Evolutionary conservation across 2,888 invertebrate genomes (phyloP).

Genomic region (Xanthorhoe designata): DNA sequence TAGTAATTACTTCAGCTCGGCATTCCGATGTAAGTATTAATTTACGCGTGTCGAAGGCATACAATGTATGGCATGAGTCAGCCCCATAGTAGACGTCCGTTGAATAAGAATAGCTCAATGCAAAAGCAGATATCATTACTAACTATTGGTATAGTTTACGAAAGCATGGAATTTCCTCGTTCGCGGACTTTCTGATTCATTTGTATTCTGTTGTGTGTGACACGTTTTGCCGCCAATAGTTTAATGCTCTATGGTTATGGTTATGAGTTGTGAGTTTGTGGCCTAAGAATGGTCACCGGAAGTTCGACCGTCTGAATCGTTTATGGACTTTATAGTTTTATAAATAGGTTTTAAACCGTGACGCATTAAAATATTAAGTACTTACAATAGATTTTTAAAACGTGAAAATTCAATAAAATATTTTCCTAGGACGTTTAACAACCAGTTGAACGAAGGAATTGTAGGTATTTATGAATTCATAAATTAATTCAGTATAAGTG

Average conservation of each 20-base stretch:
- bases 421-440: no score
- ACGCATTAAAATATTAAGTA: conserved; percentile 45
- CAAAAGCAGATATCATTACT: conserved; percentile 46
- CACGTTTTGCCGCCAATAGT: conserved; percentile 51
- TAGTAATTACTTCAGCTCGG: conserved; percentile 44
- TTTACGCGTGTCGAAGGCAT: conserved; percentile 45
- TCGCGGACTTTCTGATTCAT: conserved; percentile 78
- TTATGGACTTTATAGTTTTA: conserved; percentile 40
- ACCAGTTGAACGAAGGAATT: no score
- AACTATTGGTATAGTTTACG: conserved; percentile 45
- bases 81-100: conserved; percentile 43
- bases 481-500: no score
- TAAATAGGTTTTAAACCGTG: conserved; percentile 37
- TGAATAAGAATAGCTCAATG: conserved; percentile 52
- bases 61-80: conserved; percentile 42
- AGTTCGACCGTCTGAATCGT: conserved; percentile 56
- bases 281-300: conserved; percentile 59
- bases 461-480: no score
- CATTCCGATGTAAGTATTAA: conserved; percentile 46
- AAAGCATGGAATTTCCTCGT: conserved; percentile 76
- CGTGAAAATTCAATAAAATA: no score
- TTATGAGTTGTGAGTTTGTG: conserved; percentile 52
- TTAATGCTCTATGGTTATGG: conserved; percentile 62
- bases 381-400: not conserved
- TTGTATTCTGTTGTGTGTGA: conserved; percentile 68